Conservation (phyloP, 2,113 vertebrate genomes). For the Apeltes quadracus region DNA sequence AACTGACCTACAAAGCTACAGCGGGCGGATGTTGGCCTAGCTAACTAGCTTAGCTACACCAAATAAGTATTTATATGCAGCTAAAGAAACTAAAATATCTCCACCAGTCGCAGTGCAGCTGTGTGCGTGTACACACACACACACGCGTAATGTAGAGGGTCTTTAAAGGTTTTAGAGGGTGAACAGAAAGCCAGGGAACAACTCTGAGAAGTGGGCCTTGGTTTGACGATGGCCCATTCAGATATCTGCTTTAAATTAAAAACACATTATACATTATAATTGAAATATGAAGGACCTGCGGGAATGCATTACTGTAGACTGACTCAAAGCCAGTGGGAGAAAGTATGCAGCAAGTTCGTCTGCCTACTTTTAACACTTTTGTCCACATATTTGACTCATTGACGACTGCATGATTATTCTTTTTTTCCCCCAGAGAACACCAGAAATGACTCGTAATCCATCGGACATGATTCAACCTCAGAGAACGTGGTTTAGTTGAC, state of each 20-base stretch:
- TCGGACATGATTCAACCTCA: conserved; percentile 8
- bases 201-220: not conserved
- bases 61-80: not conserved
- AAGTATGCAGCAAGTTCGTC: conserved; percentile 28
- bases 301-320: conserved; percentile 12
- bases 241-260: conserved; percentile 47
- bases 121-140: not conserved
- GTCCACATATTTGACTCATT: conserved; percentile 29
- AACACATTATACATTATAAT: conserved; percentile 53
- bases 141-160: no score
- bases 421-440: not conserved
- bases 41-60: not conserved
- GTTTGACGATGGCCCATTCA: conserved; percentile 16
- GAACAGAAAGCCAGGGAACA: not conserved
- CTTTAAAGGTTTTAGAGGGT: not conserved
- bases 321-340: conserved; percentile 1
- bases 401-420: not conserved
- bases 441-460: not conserved
- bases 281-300: conserved; percentile 34
- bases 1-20: not conserved
- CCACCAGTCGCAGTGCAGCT: not conserved
- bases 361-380: conserved; percentile 18
- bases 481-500: not conserved
- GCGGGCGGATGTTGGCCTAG: not conserved
- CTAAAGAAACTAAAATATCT: not conserved